These are phyloP conservation scores for Pseudochromis fuscus DNA, from an alignment of 2,797 vertebrate genomes.

Conservation along the genomic window DNA sequence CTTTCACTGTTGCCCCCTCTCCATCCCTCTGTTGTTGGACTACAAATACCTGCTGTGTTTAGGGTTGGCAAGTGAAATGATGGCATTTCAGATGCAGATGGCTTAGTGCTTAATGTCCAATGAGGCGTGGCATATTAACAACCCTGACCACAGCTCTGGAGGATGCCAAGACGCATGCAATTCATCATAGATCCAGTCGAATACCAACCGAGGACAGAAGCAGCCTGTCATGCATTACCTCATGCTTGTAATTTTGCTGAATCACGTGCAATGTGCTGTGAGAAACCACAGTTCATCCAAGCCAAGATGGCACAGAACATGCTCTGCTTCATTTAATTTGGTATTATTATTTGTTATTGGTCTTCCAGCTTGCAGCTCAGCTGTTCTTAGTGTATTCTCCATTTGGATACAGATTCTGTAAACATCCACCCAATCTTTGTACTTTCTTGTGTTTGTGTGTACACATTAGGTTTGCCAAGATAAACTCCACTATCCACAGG, in stretches of 20 bases:
- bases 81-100: slow-evolving; percentile 50
- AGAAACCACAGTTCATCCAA: slow-evolving; percentile 18
- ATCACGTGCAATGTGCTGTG: slow-evolving; percentile 44
- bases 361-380: slow-evolving; percentile 44
- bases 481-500: slow-evolving; percentile 35
- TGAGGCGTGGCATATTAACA: slow-evolving; percentile 53
- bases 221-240: slow-evolving; percentile 29
- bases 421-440: slow-evolving; percentile 43
- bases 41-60: slow-evolving; percentile 36
- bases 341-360: slow-evolving; percentile 63
- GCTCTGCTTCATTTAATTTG: slow-evolving; percentile 73
- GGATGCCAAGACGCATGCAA: slow-evolving; percentile 22
- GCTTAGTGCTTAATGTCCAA: slow-evolving; percentile 41
- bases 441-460: slow-evolving; percentile 28
- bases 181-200: slow-evolving; percentile 19
- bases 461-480: slow-evolving; percentile 44
- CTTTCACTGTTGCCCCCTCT: slow-evolving; percentile 2
- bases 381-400: slow-evolving; percentile 43
- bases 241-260: slow-evolving; percentile 51
- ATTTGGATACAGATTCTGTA: slow-evolving; percentile 52
- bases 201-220: slow-evolving; percentile 4
- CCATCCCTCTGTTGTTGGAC: slow-evolving; percentile 10
- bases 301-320: slow-evolving; percentile 56
- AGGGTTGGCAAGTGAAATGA: slow-evolving; percentile 31
- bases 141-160: slow-evolving; percentile 29